phyloP scores from a whole-genome alignment of 2,113 vertebrate genomes.

The Otolemur garnettii region DNA sequence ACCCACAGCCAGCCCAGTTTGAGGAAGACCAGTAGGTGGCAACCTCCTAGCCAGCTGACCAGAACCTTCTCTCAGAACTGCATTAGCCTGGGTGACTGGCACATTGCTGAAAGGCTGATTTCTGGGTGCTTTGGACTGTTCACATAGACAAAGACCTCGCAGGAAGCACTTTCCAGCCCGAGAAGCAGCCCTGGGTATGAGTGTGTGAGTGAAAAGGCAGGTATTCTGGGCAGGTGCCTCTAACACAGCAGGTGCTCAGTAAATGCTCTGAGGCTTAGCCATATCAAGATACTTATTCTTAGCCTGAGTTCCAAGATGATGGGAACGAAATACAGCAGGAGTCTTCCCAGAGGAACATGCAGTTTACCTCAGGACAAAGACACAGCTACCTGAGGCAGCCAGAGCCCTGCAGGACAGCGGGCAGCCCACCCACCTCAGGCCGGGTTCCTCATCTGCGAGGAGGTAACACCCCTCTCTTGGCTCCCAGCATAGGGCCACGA shows the following conservation, averaged over 20 bases:
- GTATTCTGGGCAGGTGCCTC: not conserved
- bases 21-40: rapidly evolving
- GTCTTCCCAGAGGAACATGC: rapidly evolving
- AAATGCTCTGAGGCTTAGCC: rapidly evolving
- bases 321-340: rapidly evolving
- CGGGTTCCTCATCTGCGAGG: not conserved
- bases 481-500: not conserved
- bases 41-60: rapidly evolving
- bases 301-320: rapidly evolving
- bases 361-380: rapidly evolving
- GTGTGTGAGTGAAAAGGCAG: rapidly evolving
- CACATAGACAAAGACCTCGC: too few species aligned
- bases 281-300: rapidly evolving
- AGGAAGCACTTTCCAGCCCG: rapidly evolving
- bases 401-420: not conserved
- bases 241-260: rapidly evolving
- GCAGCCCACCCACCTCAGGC: rapidly evolving
- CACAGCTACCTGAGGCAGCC: rapidly evolving
- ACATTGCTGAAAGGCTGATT: rapidly evolving
- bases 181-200: rapidly evolving
- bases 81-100: rapidly evolving
- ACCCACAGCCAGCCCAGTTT: not conserved
- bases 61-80: not conserved
- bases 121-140: not conserved
- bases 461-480: rapidly evolving